A percentile compares a stretch with the other conserved stretches of the same genome.
phyloP scores from a whole-genome alignment of 1,140 invertebrate species.

The Galleria mellonella region DNA sequence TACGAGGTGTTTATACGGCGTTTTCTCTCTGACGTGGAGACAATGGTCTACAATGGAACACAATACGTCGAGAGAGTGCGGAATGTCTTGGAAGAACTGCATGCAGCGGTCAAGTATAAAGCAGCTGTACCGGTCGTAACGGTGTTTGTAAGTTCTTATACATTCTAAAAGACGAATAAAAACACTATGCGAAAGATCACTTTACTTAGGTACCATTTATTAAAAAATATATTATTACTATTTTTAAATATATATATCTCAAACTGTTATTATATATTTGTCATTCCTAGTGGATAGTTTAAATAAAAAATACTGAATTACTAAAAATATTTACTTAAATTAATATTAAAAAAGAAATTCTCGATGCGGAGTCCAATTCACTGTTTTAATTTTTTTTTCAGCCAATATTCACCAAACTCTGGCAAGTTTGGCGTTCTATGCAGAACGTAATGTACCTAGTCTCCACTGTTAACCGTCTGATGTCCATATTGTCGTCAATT shows the following conservation, averaged over 20 bases:
- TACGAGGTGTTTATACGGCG: conserved; percentile 77
- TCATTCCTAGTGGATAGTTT: no score
- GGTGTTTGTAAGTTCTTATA: conserved; percentile 80
- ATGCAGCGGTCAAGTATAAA: conserved; percentile 76
- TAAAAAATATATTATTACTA: no score
- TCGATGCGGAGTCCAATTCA: no score
- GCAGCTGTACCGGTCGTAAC: conserved; percentile 77
- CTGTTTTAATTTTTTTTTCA: conserved; percentile 35
- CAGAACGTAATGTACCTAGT: conserved; percentile 79
- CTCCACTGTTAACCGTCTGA: conserved; percentile 75
- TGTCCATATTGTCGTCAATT: conserved; percentile 67
- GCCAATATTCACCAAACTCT: conserved; percentile 79
- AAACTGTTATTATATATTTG: no score
- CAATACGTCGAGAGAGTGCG: conserved; percentile 46
- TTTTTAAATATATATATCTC: no score
- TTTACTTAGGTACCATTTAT: no score
- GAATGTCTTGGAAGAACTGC: conserved; percentile 68
- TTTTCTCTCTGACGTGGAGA: conserved; percentile 73
- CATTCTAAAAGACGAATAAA: not conserved
- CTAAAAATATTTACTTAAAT: no score
- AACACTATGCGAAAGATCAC: not conserved
- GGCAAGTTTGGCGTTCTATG: conserved; percentile 77
- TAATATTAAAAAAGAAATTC: no score
- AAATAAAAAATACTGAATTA: no score
- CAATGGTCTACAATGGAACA: conserved; percentile 63